phyloP scores from a whole-genome alignment of 2,888 invertebrate species.

The Serripes groenlandicus region DNA sequence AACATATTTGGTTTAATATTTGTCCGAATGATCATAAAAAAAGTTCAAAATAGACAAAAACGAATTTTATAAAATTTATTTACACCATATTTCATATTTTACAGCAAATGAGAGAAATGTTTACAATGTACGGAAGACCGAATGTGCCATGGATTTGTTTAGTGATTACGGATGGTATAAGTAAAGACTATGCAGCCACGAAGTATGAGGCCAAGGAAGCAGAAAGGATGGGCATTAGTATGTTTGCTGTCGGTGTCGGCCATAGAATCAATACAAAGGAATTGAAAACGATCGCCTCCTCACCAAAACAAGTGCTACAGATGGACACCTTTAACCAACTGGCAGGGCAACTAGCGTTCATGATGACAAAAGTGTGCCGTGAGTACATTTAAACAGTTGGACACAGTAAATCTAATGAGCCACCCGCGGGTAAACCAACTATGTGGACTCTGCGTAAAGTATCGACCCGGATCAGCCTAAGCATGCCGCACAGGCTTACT shows the following conservation, averaged over 20 bases:
- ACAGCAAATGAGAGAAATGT: conserved; percentile 67
- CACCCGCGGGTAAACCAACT: too few relatives aligned
- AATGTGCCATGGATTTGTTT: conserved; percentile 84
- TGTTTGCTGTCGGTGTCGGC: conserved; percentile 86
- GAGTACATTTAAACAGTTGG: too few relatives aligned
- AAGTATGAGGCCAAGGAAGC: conserved; percentile 82
- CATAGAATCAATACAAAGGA: conserved; percentile 81
- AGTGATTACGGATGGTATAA: conserved; percentile 86
- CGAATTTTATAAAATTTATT: too few relatives aligned
- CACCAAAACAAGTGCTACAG: conserved; percentile 68
- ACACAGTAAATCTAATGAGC: too few relatives aligned
- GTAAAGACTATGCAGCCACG: conserved; percentile 79
- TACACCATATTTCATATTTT: too few relatives aligned
- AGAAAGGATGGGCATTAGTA: conserved; percentile 82
- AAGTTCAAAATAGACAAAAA: too few relatives aligned
- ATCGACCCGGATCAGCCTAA: too few relatives aligned
- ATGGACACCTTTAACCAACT: conserved; percentile 66
- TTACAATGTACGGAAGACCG: conserved; percentile 55
- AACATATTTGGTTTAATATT: too few relatives aligned
- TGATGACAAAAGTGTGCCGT: conserved; percentile 70
- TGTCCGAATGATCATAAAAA: too few relatives aligned
- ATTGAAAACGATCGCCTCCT: conserved; percentile 74
- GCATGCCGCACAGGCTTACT: too few relatives aligned
- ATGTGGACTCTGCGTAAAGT: too few relatives aligned
- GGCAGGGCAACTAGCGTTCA: conserved; percentile 33